phyloP scores from a whole-genome alignment of 2,113 vertebrate species.

The Pomatostomus ruficeps region DNA sequence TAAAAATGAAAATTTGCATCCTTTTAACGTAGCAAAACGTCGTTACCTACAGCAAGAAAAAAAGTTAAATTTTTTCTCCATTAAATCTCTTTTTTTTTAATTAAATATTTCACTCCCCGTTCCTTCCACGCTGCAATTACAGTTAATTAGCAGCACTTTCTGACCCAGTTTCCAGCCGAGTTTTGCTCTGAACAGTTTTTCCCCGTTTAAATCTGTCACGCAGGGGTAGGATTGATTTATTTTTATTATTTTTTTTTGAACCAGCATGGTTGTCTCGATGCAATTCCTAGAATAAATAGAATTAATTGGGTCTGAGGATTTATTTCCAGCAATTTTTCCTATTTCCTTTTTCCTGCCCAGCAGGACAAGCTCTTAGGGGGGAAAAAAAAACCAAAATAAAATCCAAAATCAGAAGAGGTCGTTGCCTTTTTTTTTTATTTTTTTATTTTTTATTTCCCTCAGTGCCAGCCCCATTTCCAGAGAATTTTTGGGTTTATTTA shows the following conservation, averaged over 20 bases:
- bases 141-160: neutral
- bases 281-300: neutral
- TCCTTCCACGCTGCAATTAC: neutral
- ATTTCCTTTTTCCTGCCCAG: constrained; percentile 24
- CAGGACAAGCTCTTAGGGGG: neutral
- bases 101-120: neutral
- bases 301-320: neutral
- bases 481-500: neutral
- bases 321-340: neutral
- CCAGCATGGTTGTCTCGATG: neutral
- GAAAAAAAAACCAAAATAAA: neutral
- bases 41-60: neutral
- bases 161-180: neutral
- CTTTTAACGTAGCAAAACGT: neutral
- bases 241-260: no score
- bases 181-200: neutral
- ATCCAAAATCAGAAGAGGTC: neutral
- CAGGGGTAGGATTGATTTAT: neutral
- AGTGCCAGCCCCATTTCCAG: neutral
- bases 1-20: neutral
- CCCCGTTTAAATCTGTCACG: constrained; percentile 20
- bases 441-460: neutral
- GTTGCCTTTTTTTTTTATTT: neutral
- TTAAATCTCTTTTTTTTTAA: neutral
- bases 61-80: neutral